A percentile compares a stretch with the other conserved stretches of the same genome.
phyloP scores from a whole-genome alignment of 2,888 invertebrate species.

The Pseudoips prasinana region DNA sequence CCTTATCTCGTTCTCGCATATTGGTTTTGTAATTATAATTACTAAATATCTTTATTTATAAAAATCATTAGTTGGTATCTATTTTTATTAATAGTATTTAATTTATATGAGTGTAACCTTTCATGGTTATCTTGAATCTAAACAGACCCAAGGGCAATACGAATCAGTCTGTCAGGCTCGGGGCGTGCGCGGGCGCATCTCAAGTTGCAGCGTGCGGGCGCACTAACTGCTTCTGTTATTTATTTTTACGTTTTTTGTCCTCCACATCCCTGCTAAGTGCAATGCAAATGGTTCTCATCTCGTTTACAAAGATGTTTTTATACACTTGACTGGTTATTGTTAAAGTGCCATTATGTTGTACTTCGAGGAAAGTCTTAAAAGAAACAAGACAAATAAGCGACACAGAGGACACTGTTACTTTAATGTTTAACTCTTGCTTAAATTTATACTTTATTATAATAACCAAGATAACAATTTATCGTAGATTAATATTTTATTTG shows the following conservation, averaged over 20 bases:
- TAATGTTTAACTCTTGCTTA: constrained; percentile 7
- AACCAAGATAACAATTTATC: too few species aligned
- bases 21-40: too few species aligned
- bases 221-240: constrained; percentile 53
- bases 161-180: constrained; percentile 1
- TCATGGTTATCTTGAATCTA: not conserved
- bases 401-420: constrained; percentile 13
- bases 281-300: constrained; percentile 71
- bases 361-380: constrained; percentile 39
- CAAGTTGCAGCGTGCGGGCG: constrained; percentile 36
- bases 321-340: constrained; percentile 57
- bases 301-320: constrained; percentile 71
- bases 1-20: too few species aligned
- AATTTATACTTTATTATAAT: too few species aligned
- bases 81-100: too few species aligned
- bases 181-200: constrained; percentile 22
- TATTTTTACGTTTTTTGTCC: constrained; percentile 57
- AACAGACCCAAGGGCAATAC: constrained; percentile 5
- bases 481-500: too few species aligned
- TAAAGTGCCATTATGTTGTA: constrained; percentile 49
- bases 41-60: too few species aligned
- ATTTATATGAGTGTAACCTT: not conserved
- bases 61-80: not conserved
- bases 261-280: constrained; percentile 64
- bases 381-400: constrained; percentile 24